A percentile compares a stretch with the other conserved stretches of the same genome.
Conservation (phyloP, 2,113 vertebrate genomes). For the Raphicerus campestris region DNA sequence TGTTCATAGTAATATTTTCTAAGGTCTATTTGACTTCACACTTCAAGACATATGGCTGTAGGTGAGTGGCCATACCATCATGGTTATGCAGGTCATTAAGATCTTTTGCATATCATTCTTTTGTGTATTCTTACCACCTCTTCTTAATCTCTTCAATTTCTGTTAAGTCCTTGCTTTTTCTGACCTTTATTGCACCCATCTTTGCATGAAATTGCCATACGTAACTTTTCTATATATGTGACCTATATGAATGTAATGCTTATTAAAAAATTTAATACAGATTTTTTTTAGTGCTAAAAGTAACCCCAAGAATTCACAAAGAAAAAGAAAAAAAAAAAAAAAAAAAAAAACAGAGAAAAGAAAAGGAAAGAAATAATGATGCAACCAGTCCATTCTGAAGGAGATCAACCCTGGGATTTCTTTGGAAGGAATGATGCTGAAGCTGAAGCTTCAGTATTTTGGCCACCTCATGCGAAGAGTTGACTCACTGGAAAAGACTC, state of each 20-base stretch:
- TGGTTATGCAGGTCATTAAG: neutral
- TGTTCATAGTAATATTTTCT: neutral
- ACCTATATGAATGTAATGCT: neutral
- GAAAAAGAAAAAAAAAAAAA: too few species aligned
- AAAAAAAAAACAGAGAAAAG: neutral
- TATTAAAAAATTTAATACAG: neutral
- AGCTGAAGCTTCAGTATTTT: too few species aligned
- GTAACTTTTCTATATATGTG: neutral
- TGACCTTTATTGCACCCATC: neutral
- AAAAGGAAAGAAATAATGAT: neutral
- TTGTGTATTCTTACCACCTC: neutral
- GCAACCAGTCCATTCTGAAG: too few species aligned
- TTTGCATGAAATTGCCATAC: neutral
- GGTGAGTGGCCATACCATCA: neutral
- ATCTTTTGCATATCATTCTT: fast-evolving
- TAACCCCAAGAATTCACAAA: neutral
- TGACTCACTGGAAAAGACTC: too few species aligned
- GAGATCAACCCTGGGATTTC: too few species aligned
- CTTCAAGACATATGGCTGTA: neutral
- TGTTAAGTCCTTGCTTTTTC: neutral
- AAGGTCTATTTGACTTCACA: neutral
- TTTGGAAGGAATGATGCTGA: too few species aligned
- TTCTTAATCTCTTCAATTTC: neutral
- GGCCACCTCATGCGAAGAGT: too few species aligned
- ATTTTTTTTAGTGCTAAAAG: neutral